These are phyloP conservation scores for Cephus sareptanus DNA, from an alignment of 2,888 invertebrate species.

Conservation along the genomic window DNA sequence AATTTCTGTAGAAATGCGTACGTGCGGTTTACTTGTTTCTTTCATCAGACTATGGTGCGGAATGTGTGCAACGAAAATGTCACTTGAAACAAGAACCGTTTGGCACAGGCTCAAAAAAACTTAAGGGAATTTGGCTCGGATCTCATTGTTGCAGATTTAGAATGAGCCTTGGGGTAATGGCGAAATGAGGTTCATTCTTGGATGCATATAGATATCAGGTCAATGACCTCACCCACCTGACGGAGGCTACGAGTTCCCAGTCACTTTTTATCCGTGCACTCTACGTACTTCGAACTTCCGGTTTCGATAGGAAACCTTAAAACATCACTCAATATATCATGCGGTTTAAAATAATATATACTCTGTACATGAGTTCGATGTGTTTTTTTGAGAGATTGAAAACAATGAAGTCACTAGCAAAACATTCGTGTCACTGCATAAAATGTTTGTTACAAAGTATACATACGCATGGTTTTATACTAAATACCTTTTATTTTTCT, in stretches of 20 bases:
- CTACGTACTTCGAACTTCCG: background rate
- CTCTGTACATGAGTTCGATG: no score
- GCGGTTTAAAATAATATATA: background rate
- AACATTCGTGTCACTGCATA: no score
- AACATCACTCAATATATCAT: background rate
- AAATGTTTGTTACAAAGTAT: no score
- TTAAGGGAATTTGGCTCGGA: constrained; percentile 21
- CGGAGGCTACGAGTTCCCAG: constrained; percentile 11
- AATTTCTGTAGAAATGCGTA: background rate
- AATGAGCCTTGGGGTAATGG: constrained; percentile 6
- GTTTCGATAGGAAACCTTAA: background rate
- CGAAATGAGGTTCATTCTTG: background rate
- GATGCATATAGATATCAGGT: background rate
- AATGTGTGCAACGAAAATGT: background rate
- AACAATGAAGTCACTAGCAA: no score
- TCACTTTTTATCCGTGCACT: constrained; percentile 5
- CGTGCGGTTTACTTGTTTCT: background rate
- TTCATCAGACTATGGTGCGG: background rate
- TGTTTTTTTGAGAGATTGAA: no score
- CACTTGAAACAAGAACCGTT: constrained; percentile 12
- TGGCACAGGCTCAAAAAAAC: constrained; percentile 28
- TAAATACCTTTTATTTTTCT: no score
- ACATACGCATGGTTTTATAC: no score
- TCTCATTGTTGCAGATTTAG: constrained; percentile 32
- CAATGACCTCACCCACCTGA: constrained; percentile 27